Base-by-base conservation (phyloP, 2,113 vertebrate species). In the Romanogobio albipinnatus region DNA sequence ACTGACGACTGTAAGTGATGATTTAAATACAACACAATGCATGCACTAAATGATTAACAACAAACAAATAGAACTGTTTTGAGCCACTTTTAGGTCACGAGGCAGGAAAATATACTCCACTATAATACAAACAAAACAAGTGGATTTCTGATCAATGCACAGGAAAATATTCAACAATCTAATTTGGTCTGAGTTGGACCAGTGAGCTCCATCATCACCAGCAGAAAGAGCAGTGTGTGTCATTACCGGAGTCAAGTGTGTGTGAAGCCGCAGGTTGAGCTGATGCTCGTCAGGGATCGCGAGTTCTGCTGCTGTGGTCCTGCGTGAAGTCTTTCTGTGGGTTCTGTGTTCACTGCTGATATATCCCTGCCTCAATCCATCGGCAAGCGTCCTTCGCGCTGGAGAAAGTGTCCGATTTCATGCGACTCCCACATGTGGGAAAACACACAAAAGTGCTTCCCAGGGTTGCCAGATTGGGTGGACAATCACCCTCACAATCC, bases 401-500 rank as follows among this genome's bases (percentile, higher is more conserved):
- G 26, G 14, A 33, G 5, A 64, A 71, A 56, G 81, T 82, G 81
- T 82, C 81, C 64, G 4, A 36, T 82, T 82, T 82, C 81, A 82
- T n/a, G 49, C 51, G 13, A 82, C 81, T 82, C 81, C 81, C 81
- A 82, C 59, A 80, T 80, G 77, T 80, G 77, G 77, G n/a, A 80
- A 80, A 80, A 80, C 59, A 80, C 66, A 58, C 62, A 53, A 15
- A n/a, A 82, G 64, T 43, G 47, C 29, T 58, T 56, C 66, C 8
- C 19, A 24, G 66, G 66, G 81, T 82, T 82, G 81, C 81, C 81
- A 82, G 81, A 82, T 82, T 71, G 64, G 81, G 33, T 4, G 3
- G 17, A 58, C 26, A 33, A 49, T 45, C 4, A 3, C 11, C 22
- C 22, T 74, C 11, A 9, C n/a, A 8, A 3, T 73, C 70, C 7